Evolutionary conservation across 2,888 invertebrate genomes (phyloP).

Genomic region (Pemphredon lugubris): DNA sequence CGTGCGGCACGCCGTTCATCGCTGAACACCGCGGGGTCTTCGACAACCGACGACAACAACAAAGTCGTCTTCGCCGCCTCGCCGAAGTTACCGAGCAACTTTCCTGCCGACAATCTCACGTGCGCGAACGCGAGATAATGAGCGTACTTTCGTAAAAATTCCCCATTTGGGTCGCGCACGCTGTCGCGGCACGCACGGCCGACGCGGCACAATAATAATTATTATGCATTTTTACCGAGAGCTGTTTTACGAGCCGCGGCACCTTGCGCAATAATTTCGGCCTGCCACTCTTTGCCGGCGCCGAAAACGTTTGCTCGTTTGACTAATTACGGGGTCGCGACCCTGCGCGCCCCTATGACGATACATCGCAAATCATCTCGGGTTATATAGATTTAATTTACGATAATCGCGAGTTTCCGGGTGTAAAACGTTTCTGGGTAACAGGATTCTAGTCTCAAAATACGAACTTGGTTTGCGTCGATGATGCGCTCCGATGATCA

Average conservation of each 20-base stretch:
- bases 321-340: constrained; percentile 46
- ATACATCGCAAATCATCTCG: constrained; percentile 12
- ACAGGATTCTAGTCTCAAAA: no score
- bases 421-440: no score
- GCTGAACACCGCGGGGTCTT: neutral
- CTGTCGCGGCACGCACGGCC: neutral
- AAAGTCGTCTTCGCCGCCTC: constrained; percentile 9
- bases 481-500: no score
- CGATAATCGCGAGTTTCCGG: neutral
- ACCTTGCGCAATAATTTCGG: constrained; percentile 32
- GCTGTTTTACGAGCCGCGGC: constrained; percentile 37
- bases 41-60: constrained; percentile 21
- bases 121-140: constrained; percentile 31
- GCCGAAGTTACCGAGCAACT: constrained; percentile 3
- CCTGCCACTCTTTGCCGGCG: constrained; percentile 14
- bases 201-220: constrained; percentile 37
- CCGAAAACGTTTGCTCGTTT: constrained; percentile 37
- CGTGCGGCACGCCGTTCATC: constrained; percentile 5
- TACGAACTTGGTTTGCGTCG: no score
- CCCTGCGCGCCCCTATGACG: neutral
- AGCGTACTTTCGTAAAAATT: constrained; percentile 40
- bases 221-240: constrained; percentile 42
- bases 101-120: constrained; percentile 8
- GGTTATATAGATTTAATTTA: neutral
- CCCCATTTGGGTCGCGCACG: neutral